Evolutionary conservation across 2,888 invertebrate genomes (phyloP), one percentile per base, ranked within the genome.

Genomic region (Eupsilia transversa): DNA sequence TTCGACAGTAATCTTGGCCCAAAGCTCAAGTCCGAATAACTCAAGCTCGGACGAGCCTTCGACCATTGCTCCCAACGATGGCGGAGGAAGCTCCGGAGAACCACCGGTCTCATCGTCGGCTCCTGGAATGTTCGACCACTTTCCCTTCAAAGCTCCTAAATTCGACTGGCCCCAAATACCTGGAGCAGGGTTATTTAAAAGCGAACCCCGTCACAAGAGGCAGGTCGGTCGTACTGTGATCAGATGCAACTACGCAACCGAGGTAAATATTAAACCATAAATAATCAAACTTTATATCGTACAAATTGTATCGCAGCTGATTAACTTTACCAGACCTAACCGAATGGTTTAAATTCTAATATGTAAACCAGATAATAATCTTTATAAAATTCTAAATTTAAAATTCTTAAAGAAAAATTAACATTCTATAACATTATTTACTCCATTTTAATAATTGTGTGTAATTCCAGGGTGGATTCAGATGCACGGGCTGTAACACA

Each of bases 401-500:
- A n/a, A n/a, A n/a, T n/a, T 3, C 6, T 41, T 0, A 56, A n/a
- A 46, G 3, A 67, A 10, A 20, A 30, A 30, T 3, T 49, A 0
- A n/a, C 20, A 46, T 38, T 56, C 2, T 14, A 3, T 30, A 17
- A n/a, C 10, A 43, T 30, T 10, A 43, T 20, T 38, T n/a, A 23
- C 27, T 35, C 17, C 5, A 77, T 43, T 66, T 35, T 27, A 54
- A 30, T n/a, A 27, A 49, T 6, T 33, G 2, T 49, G 1, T 59
- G 7, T 57, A 20, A 72, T 84, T 74, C 17, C 57, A 89, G 89
- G 80, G 85, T 60, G 74, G 81, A n/a, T 57, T 33, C 27, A 80
- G 20, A 41, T 90, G 95, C 76, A 67, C 80, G 0, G 87, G 86
- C 72, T 95, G 95, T 81, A 78, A 80, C 4, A 85, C 87, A 72